Base-by-base conservation (phyloP, 1,140 invertebrate genomes). In the Drosophila azteca region DNA sequence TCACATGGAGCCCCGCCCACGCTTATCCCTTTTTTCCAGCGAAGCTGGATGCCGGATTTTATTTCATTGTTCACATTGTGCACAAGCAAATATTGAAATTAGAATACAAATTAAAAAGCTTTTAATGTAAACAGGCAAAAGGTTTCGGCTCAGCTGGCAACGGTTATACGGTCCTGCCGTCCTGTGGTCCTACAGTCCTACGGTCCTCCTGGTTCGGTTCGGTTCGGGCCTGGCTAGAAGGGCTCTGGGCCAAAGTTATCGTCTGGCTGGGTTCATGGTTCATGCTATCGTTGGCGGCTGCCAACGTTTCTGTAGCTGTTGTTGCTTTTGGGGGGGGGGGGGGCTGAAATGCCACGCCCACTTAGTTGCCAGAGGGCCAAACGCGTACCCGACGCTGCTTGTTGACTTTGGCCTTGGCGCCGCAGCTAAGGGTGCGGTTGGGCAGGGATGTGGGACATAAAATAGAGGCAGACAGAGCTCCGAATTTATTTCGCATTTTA, bases 31-130 rank as follows among this genome's bases (percentile, higher is more conserved):
- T 76, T 59, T 44, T 64, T 55, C 46, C 11, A 39, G 35, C 3
- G 35, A 13, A 39, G 59, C 44, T 15, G 53, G 63, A 29, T 67
- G 61, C 68, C 31, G 68, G 76, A 64, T 65, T 68, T 71, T 57
- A 66, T 85, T 85, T 75, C 79, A 85, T 87, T 85, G 82, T 85
- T 85, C 35, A 39, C 35, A 39, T 39, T 39, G 74, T 75, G 69
- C 82, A 22, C 62, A 60, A 55, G 82, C 82, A 85, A 85, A 85
- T 85, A 85, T 85, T 85, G 83, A 87, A 85, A 85, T 85, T 87
- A 81, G 82, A 82, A 85, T 85, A 87, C 78, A 87, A 85, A 85
- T 87, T 85, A 85, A 87, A 85, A 85, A 81, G 82, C 82, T 85
- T 85, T 87, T 78, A 87, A 82, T 87, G 82, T 76, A 85, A 85